Evolutionary conservation across 2,888 invertebrate species (phyloP).

Genomic region (Thelaira solivaga): DNA sequence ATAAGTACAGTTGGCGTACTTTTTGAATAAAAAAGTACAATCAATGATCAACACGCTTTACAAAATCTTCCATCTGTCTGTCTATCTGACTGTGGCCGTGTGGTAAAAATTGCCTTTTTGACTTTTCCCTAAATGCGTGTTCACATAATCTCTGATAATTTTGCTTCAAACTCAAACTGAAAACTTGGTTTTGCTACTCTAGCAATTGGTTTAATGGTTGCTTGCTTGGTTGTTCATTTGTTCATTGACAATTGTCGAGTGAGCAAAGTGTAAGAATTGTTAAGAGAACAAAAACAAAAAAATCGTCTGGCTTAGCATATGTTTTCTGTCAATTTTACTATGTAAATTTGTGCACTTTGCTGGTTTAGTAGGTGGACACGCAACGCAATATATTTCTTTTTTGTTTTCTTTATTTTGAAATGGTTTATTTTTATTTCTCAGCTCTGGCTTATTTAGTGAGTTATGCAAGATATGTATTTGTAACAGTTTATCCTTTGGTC

Average conservation of each 20-base stretch:
- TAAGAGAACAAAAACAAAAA: background rate
- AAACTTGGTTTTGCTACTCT: slow-evolving; percentile 8
- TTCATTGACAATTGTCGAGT: slow-evolving; percentile 50
- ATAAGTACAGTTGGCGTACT: too few relatives aligned
- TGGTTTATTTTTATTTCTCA: background rate
- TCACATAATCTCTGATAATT: slow-evolving; percentile 63
- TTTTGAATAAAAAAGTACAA: slow-evolving; percentile 5
- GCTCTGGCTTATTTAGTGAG: background rate
- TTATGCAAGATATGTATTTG: slow-evolving; percentile 27
- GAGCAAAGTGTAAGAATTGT: slow-evolving; percentile 57
- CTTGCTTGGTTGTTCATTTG: background rate
- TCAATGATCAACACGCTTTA: slow-evolving; percentile 24
- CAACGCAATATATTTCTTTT: too few relatives aligned
- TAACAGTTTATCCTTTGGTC: too few relatives aligned
- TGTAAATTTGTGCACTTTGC: slow-evolving; percentile 50
- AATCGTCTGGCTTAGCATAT: slow-evolving; percentile 58
- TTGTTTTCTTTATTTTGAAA: background rate
- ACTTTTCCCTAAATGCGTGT: slow-evolving; percentile 61
- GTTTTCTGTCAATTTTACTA: slow-evolving; percentile 61
- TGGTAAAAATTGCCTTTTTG: slow-evolving; percentile 49
- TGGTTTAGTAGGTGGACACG: slow-evolving; percentile 34
- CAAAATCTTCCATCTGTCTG: background rate
- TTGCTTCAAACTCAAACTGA: slow-evolving; percentile 22
- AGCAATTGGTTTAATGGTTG: too few relatives aligned
- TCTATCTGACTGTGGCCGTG: slow-evolving; percentile 18